Conservation (phyloP, 1,140 invertebrate genomes). For the Lasioglossum albipes region DNA sequence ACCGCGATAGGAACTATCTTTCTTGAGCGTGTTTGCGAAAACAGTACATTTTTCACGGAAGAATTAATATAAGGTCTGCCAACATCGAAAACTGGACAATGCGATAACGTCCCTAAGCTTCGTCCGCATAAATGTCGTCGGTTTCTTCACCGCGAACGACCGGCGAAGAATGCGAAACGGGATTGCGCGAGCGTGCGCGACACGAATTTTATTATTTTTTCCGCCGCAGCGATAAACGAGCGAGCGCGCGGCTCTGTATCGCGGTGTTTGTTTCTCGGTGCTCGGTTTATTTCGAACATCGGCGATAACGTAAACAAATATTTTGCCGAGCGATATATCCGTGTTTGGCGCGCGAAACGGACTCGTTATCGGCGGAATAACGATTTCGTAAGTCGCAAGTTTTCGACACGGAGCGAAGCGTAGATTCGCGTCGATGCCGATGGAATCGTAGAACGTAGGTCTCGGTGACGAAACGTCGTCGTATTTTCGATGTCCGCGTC, state of each 20-base stretch:
- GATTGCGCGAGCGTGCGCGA: background rate
- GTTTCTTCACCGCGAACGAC: too few species aligned
- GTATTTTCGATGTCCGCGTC: background rate
- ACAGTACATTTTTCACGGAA: too few species aligned
- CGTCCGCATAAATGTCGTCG: too few species aligned
- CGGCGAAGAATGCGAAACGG: too few species aligned
- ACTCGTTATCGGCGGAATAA: background rate
- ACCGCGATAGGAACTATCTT: too few species aligned
- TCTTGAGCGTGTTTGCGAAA: too few species aligned
- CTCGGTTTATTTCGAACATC: background rate
- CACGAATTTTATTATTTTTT: background rate
- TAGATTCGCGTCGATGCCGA: background rate
- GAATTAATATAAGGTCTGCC: too few species aligned
- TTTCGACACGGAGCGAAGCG: background rate
- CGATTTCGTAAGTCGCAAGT: background rate
- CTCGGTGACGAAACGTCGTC: background rate
- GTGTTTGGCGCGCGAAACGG: background rate
- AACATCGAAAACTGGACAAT: too few species aligned
- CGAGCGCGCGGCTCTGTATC: background rate
- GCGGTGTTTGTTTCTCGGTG: slow-evolving; percentile 2
- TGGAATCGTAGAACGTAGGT: too few species aligned
- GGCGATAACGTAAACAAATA: background rate
- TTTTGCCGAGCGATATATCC: background rate
- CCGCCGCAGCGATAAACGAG: background rate
- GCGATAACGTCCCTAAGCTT: too few species aligned